Percentiles rank a stretch among this genome's conserved stretches.
Conservation (phyloP, 2,113 vertebrate species). For the Siphamia tubifer region DNA sequence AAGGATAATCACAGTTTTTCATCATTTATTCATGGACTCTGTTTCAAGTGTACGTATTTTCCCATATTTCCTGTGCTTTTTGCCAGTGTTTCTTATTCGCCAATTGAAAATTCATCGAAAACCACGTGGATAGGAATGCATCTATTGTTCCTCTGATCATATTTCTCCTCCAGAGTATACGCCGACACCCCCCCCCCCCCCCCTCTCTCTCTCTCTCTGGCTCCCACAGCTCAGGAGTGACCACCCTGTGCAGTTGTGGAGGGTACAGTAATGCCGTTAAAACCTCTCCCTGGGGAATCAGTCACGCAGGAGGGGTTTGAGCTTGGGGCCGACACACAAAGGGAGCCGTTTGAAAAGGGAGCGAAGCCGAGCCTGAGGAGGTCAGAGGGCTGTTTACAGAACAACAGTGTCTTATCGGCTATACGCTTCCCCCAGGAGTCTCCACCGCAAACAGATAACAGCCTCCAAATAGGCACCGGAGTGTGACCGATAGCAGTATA, state of each 20-base stretch:
- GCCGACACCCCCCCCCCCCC: background rate
- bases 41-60: too few relatives aligned
- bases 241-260: conserved; percentile 40
- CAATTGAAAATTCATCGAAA: too few relatives aligned
- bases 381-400: conserved; percentile 75
- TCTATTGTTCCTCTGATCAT: background rate
- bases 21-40: too few relatives aligned
- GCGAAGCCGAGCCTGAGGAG: conserved; percentile 55
- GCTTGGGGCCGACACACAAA: conserved; percentile 50
- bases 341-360: conserved; percentile 48
- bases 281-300: conserved; percentile 41
- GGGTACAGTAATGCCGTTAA: conserved; percentile 64
- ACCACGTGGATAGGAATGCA: too few relatives aligned
- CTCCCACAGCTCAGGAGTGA: conserved; percentile 34
- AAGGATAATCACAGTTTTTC: too few relatives aligned
- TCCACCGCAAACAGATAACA: conserved; percentile 67
- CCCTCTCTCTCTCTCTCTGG: too few relatives aligned
- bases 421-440: conserved; percentile 63
- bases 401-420: conserved; percentile 72
- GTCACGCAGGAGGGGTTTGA: conserved; percentile 52
- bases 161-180: background rate
- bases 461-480: conserved; percentile 57
- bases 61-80: too few relatives aligned
- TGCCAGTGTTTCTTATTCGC: too few relatives aligned
- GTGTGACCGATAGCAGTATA: conserved; percentile 65